Percentiles rank a stretch among this genome's conserved stretches.
Conservation (phyloP, 2,888 invertebrate species). For the Apamea monoglypha region DNA sequence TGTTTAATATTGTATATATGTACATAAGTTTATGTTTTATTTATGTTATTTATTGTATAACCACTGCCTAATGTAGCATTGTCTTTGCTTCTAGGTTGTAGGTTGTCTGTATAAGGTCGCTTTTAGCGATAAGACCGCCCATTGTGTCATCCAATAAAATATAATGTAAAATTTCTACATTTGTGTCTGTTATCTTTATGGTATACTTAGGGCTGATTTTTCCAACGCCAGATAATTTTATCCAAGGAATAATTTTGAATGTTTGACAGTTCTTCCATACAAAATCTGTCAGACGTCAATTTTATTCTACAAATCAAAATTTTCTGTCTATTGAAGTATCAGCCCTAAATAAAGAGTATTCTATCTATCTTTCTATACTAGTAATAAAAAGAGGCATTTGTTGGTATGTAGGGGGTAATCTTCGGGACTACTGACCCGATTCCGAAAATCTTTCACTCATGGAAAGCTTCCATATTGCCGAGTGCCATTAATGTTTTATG, state of each 20-base stretch:
- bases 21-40: not conserved
- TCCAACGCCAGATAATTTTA: too few relatives aligned
- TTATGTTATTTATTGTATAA: not conserved
- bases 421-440: too few relatives aligned
- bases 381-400: not conserved
- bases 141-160: not conserved
- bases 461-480: not conserved
- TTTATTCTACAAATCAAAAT: too few relatives aligned
- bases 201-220: not conserved
- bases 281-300: too few relatives aligned
- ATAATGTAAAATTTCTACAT: not conserved
- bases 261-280: too few relatives aligned
- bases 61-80: not conserved
- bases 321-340: too few relatives aligned
- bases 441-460: not conserved
- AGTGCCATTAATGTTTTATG: not conserved
- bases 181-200: not conserved
- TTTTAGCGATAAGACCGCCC: not conserved
- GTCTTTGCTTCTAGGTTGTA: not conserved
- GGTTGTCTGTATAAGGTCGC: not conserved
- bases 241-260: too few relatives aligned
- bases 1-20: too few relatives aligned
- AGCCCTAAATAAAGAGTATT: too few relatives aligned
- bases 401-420: not conserved
- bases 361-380: not conserved